A percentile compares a stretch with the other conserved stretches of the same genome.
Evolutionary conservation across 2,113 vertebrate species (phyloP).

Genomic region (Pygathrix nemaeus): DNA sequence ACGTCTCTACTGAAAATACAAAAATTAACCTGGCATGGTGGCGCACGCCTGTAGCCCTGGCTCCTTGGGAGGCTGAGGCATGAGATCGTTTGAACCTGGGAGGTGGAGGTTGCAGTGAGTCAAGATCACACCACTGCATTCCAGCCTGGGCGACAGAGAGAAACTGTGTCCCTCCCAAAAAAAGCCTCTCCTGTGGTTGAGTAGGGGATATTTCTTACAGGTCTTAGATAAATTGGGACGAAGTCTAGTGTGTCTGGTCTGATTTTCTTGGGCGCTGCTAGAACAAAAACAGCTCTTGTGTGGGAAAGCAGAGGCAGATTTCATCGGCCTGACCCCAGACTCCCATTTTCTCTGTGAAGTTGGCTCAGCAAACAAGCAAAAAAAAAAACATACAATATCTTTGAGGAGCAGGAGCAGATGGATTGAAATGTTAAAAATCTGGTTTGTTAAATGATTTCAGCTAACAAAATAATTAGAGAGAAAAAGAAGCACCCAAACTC

Average conservation of each 20-base stretch:
- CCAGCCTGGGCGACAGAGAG: too few species aligned
- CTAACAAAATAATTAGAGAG: constrained; percentile 60
- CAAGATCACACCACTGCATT: too few species aligned
- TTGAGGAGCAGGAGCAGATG: constrained; percentile 53
- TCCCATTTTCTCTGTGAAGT: not conserved
- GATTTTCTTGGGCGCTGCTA: not conserved
- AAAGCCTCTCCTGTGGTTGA: not conserved
- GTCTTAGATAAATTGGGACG: not conserved
- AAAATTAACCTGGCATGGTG: too few species aligned
- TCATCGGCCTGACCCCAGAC: not conserved
- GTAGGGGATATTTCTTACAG: not conserved
- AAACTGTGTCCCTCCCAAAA: too few species aligned
- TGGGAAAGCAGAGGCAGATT: not conserved
- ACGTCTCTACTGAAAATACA: too few species aligned
- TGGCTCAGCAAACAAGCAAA: constrained; percentile 14
- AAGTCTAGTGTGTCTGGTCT: not conserved
- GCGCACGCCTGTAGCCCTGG: too few species aligned
- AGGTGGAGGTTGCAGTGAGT: too few species aligned
- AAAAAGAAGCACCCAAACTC: not conserved
- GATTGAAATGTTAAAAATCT: constrained; percentile 64
- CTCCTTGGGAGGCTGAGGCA: too few species aligned
- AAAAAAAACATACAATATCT: not conserved
- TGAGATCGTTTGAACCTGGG: too few species aligned
- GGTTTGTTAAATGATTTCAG: constrained; percentile 52
- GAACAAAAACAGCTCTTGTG: not conserved